phyloP scores from a whole-genome alignment of 1,140 invertebrate genomes.

The Homalodisca vitripennis region DNA sequence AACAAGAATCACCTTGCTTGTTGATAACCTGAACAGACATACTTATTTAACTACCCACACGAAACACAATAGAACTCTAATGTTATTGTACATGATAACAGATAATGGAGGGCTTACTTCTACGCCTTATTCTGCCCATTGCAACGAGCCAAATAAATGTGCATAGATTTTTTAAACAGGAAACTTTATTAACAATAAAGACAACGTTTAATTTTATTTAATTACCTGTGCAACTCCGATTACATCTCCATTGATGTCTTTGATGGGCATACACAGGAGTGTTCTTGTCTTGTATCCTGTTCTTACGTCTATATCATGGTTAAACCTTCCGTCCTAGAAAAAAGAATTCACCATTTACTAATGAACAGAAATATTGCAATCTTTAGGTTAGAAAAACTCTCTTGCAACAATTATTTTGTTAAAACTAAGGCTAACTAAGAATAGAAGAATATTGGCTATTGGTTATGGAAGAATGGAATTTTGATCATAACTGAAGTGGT shows the following conservation, averaged over 20 bases:
- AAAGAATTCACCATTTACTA: constrained; percentile 34
- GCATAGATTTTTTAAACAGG: not conserved
- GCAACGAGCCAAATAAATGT: not conserved
- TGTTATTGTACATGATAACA: no score
- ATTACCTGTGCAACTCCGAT: constrained; percentile 91
- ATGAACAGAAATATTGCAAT: no score
- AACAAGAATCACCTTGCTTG: constrained; percentile 78
- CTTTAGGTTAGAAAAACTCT: no score
- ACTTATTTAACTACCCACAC: not conserved
- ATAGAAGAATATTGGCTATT: no score
- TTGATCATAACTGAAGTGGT: no score
- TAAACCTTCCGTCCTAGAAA: constrained; percentile 84
- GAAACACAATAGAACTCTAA: no score
- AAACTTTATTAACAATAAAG: not conserved
- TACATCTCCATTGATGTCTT: constrained; percentile 91
- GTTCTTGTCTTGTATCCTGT: constrained; percentile 93
- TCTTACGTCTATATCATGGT: constrained; percentile 87
- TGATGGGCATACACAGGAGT: constrained; percentile 94
- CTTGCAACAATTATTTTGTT: no score
- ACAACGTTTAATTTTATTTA: not conserved
- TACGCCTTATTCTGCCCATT: no score
- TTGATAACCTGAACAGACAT: constrained; percentile 78
- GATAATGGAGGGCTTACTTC: not conserved
- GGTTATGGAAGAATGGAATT: no score
- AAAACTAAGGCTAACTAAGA: no score